phyloP scores from a whole-genome alignment of 2,888 invertebrate genomes.

The Lucinisca nassula region DNA sequence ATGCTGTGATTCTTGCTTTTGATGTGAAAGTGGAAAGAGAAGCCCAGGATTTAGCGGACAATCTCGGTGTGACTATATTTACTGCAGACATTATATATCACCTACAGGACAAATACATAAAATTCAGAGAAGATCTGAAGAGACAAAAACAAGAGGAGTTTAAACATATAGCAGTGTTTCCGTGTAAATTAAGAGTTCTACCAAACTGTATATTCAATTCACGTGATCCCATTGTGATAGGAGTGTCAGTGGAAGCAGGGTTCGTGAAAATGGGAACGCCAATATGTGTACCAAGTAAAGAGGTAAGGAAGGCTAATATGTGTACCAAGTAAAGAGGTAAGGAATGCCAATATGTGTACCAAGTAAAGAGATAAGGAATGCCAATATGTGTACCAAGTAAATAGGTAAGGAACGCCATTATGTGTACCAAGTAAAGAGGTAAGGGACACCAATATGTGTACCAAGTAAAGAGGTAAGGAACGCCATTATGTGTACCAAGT shows the following conservation, averaged over 20 bases:
- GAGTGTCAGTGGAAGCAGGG: constrained; percentile 98
- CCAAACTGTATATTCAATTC: constrained; percentile 99
- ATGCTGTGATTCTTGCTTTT: constrained; percentile 99
- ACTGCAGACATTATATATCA: constrained; percentile 99
- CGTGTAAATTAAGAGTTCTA: constrained; percentile 94
- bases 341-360: too few relatives aligned
- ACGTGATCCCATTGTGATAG: constrained; percentile 98
- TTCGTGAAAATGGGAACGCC: constrained; percentile 98
- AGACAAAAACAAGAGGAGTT: constrained; percentile 97
- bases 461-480: too few relatives aligned
- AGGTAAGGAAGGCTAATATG: too few relatives aligned
- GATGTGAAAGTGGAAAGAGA: constrained; percentile 99
- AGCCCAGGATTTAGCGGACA: constrained; percentile 99
- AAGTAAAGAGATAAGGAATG: too few relatives aligned
- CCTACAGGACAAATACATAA: constrained; percentile 98
- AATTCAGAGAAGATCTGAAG: constrained; percentile 94
- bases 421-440: too few relatives aligned
- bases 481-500: too few relatives aligned
- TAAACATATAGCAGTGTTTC: constrained; percentile 99
- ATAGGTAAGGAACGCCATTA: too few relatives aligned
- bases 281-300: constrained; percentile 98
- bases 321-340: too few relatives aligned
- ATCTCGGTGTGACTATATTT: constrained; percentile 95
- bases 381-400: too few relatives aligned
- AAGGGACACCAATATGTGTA: too few relatives aligned